Percentiles rank a stretch among this genome's conserved stretches.
These are phyloP conservation scores for Alviniconcha strummeri DNA, from an alignment of 2,888 invertebrate genomes.

Conservation along the genomic window DNA sequence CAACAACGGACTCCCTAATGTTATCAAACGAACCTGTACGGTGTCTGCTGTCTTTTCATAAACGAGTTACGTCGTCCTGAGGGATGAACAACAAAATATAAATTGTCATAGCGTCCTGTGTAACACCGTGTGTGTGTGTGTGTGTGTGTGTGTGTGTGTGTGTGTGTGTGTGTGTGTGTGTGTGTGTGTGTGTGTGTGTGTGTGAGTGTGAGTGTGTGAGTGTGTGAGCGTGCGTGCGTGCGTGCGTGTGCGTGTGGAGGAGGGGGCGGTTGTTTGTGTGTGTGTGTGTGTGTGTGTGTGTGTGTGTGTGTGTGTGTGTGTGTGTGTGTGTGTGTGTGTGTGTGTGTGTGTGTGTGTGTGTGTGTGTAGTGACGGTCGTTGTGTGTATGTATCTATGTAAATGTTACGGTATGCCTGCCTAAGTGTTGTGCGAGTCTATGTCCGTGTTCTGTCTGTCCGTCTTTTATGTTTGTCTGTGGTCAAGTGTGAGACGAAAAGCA, in stretches of 20 bases:
- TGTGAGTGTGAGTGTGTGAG: not conserved
- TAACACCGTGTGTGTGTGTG: not conserved
- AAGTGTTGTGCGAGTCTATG: not conserved
- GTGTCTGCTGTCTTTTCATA: no score
- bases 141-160: slow-evolving; percentile 8
- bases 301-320: not conserved
- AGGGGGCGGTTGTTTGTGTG: not conserved
- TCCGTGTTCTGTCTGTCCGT: not conserved
- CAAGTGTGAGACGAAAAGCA: no score
- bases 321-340: not conserved
- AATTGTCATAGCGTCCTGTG: not conserved
- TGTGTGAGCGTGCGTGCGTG: not conserved
- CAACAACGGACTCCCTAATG: no score
- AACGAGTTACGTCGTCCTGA: no score
- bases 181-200: slow-evolving; percentile 19
- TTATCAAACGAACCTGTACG: no score
- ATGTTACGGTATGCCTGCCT: not conserved
- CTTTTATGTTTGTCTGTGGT: no score
- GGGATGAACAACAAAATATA: no score
- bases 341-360: not conserved
- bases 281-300: not conserved
- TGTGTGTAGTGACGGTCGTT: not conserved
- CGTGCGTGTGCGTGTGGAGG: not conserved
- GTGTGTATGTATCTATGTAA: not conserved
- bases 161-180: slow-evolving; percentile 19